Conservation (phyloP, 2,797 vertebrate species). For the Poeciliopsis gracilis region DNA sequence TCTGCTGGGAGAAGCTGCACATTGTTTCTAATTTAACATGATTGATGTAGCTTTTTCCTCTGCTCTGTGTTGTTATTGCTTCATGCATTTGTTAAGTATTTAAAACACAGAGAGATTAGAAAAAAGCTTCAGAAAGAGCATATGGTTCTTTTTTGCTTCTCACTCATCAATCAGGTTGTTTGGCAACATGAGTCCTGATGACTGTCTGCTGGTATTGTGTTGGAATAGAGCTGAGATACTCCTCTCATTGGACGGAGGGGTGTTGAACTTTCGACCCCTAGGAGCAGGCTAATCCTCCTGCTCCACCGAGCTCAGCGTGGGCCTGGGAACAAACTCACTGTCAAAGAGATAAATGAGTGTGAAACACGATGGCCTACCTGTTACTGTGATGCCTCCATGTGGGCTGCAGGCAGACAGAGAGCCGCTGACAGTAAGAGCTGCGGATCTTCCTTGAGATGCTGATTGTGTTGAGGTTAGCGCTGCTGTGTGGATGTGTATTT, state of each 20-base stretch:
- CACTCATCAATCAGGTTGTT: slow-evolving; percentile 57
- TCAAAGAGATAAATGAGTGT: slow-evolving; percentile 65
- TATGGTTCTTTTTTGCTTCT: slow-evolving; percentile 37
- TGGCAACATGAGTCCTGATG: slow-evolving; percentile 45
- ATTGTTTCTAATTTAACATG: slow-evolving; percentile 6
- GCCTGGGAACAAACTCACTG: slow-evolving; percentile 49
- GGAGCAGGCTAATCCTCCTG: slow-evolving; percentile 40
- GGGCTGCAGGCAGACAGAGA: slow-evolving; percentile 19
- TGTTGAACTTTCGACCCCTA: slow-evolving; percentile 66
- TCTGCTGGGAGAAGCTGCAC: slow-evolving; percentile 55
- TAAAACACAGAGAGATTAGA: neutral
- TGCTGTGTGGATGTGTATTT: slow-evolving; percentile 36
- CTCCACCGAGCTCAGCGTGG: slow-evolving; percentile 39
- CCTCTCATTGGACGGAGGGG: slow-evolving; percentile 32
- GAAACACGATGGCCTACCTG: slow-evolving; percentile 34
- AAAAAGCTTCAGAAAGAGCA: slow-evolving; percentile 27
- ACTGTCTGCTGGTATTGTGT: slow-evolving; percentile 36
- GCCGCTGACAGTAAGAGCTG: slow-evolving; percentile 24
- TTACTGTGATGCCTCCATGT: slow-evolving; percentile 9
- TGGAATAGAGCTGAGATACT: slow-evolving; percentile 11
- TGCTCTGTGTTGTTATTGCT: slow-evolving; percentile 25
- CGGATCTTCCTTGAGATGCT: slow-evolving; percentile 34
- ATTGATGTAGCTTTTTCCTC: neutral
- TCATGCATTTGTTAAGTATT: slow-evolving; percentile 21
- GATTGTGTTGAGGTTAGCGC: slow-evolving; percentile 48